Percentiles rank a stretch among this genome's conserved stretches.
phyloP scores from a whole-genome alignment of 2,113 vertebrate genomes.

The Sakesphorus luctuosus region DNA sequence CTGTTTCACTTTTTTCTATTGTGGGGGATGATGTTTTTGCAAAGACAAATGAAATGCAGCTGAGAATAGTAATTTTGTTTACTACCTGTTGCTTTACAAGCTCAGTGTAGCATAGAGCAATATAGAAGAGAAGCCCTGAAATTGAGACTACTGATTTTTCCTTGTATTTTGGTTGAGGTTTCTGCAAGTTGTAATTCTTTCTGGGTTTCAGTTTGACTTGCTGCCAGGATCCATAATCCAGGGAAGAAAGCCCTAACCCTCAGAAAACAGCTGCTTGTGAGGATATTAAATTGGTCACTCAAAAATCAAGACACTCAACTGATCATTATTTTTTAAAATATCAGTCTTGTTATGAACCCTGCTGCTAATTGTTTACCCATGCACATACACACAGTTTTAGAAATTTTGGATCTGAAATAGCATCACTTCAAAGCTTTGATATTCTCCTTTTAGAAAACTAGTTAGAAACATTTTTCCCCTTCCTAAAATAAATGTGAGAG shows the following conservation, averaged over 20 bases:
- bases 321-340: neutral
- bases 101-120: neutral
- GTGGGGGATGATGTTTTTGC: neutral
- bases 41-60: neutral
- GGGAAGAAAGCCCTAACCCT: neutral
- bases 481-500: neutral
- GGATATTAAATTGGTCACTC: neutral
- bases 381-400: neutral
- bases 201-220: neutral
- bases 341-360: neutral
- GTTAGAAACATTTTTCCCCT: neutral
- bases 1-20: neutral
- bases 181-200: neutral
- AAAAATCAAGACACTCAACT: neutral
- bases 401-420: neutral
- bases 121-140: neutral
- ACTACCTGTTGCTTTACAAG: neutral
- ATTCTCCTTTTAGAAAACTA: neutral
- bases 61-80: neutral
- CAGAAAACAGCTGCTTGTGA: neutral
- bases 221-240: neutral
- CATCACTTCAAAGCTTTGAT: neutral
- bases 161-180: neutral
- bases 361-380: neutral
- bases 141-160: neutral